phyloP scores from a whole-genome alignment of 2,797 vertebrate species.

The Galagoides demidoff region DNA sequence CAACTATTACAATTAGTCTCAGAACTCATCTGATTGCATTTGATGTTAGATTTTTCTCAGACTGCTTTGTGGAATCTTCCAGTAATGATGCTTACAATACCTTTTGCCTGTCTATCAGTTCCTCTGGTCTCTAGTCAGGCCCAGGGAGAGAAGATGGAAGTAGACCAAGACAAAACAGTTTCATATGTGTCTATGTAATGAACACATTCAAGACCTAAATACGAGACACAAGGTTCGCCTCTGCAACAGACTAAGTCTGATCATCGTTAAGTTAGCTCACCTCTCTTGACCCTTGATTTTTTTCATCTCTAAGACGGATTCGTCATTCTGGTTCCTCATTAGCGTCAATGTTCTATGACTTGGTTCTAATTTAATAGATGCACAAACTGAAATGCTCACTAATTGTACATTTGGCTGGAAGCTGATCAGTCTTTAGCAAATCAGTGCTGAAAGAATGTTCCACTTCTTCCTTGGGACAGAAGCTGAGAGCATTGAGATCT shows the following conservation, averaged over 20 bases:
- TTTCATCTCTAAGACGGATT: not conserved
- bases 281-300: not conserved
- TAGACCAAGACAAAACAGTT: constrained; percentile 10
- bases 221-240: not conserved
- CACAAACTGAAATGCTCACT: not conserved
- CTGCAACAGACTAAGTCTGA: not conserved
- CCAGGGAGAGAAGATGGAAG: constrained; percentile 44
- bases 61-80: constrained; percentile 14
- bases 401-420: not conserved
- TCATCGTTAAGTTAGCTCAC: not conserved
- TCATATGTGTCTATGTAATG: not conserved
- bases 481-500: not conserved
- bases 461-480: not conserved
- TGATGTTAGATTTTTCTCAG: not conserved
- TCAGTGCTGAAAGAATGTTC: not conserved
- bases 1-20: not conserved
- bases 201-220: constrained; percentile 30
- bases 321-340: constrained; percentile 13
- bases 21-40: not conserved
- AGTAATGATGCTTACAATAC: not conserved
- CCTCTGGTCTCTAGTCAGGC: not conserved
- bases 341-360: not conserved
- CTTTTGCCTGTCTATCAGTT: not conserved
- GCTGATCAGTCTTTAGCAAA: not conserved
- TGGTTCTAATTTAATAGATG: not conserved